Conservation (phyloP, 2,113 vertebrate species). For the Trachemys scripta region DNA sequence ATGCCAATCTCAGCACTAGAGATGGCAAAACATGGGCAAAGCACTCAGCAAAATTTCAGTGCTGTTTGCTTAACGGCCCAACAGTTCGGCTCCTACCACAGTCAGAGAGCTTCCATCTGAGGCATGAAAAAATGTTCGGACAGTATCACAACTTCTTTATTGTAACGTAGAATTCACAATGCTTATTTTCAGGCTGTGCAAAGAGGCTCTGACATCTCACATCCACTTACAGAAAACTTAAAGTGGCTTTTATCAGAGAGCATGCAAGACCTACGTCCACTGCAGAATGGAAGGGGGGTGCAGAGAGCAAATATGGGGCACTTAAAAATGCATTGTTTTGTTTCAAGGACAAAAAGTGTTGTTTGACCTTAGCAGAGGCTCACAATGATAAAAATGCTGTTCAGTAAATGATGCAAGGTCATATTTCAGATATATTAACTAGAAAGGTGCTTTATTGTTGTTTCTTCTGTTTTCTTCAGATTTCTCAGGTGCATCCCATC, state of each 20-base stretch:
- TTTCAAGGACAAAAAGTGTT: not conserved
- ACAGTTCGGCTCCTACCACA: not conserved
- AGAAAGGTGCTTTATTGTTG: conserved; percentile 9
- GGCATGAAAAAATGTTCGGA: conserved; percentile 14
- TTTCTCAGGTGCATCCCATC: conserved; percentile 30
- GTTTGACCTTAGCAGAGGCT: not conserved
- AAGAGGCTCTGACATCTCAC: not conserved
- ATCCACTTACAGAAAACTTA: conserved; percentile 3
- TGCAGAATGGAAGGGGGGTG: conserved; percentile 17
- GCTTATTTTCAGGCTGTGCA: conserved; percentile 15
- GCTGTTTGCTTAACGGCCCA: conserved; percentile 2
- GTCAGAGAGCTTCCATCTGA: conserved; percentile 33
- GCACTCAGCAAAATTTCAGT: not conserved
- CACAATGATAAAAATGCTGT: not conserved
- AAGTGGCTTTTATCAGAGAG: conserved; percentile 16
- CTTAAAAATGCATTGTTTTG: conserved; percentile 3
- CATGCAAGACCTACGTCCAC: not conserved
- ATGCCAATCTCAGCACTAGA: not conserved
- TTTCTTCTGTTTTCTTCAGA: not conserved
- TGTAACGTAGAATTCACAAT: conserved; percentile 1
- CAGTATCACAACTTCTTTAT: not conserved
- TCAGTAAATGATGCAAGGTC: not conserved
- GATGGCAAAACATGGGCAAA: not conserved
- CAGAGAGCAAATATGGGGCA: not conserved
- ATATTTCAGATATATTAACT: conserved; percentile 1